A percentile compares a stretch with the other conserved stretches of the same genome.
phyloP scores from a whole-genome alignment of 2,797 vertebrate genomes.

The Xenentodon cancila region DNA sequence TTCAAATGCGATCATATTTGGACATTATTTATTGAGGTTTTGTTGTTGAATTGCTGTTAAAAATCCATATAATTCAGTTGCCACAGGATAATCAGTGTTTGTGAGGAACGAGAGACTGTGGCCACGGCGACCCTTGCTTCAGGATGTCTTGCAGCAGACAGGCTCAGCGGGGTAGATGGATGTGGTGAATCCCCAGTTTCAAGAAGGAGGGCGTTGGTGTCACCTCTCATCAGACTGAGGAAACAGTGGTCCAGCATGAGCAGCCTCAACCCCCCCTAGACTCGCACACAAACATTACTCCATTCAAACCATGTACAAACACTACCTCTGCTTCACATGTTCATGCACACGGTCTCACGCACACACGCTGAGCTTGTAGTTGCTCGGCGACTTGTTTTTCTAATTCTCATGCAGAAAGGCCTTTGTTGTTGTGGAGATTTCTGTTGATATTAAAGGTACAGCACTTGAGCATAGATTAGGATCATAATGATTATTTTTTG shows the following conservation, averaged over 20 bases:
- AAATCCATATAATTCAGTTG: constrained; percentile 71
- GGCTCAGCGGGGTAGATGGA: neutral
- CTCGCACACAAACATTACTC: constrained; percentile 23
- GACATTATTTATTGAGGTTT: constrained; percentile 70
- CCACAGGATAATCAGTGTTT: constrained; percentile 80
- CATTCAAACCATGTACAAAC: constrained; percentile 56
- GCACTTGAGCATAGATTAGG: neutral
- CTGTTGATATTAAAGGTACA: constrained; percentile 38
- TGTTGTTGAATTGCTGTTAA: constrained; percentile 64
- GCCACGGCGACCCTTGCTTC: neutral
- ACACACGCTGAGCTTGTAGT: constrained; percentile 26
- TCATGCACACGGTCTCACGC: constrained; percentile 3
- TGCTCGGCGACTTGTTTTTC: constrained; percentile 29
- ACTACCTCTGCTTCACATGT: constrained; percentile 73
- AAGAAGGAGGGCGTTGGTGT: neutral
- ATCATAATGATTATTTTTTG: neutral
- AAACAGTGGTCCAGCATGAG: constrained; percentile 57
- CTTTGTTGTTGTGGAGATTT: constrained; percentile 24
- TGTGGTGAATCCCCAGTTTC: neutral
- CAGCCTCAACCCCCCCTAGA: constrained; percentile 5
- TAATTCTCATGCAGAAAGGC: constrained; percentile 33
- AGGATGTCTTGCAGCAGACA: constrained; percentile 1
- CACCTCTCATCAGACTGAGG: constrained; percentile 37
- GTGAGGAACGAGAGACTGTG: neutral
- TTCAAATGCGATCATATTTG: constrained; percentile 53